Conservation (phyloP, 1,140 invertebrate genomes). For the Gerris buenoi region DNA sequence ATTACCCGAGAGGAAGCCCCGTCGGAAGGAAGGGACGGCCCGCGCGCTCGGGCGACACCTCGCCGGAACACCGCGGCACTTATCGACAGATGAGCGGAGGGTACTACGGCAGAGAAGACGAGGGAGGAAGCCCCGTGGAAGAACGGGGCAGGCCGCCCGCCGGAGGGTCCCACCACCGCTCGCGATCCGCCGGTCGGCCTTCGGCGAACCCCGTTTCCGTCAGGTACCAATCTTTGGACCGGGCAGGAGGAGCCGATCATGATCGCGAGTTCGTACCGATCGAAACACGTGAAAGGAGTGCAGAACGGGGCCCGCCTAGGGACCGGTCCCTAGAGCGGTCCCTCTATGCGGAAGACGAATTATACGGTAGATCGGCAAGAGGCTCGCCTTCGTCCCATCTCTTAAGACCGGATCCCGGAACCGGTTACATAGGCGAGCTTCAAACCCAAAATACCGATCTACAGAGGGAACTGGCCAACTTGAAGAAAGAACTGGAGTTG, state of each 20-base stretch:
- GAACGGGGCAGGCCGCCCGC: conserved; percentile 39
- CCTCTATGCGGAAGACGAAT: conserved; percentile 55
- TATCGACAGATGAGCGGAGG: conserved; percentile 30
- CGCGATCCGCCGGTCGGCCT: conserved; percentile 41
- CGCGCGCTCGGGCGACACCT: conserved; percentile 40
- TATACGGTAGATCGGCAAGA: conserved; percentile 55
- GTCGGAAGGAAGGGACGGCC: conserved; percentile 33
- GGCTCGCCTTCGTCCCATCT: conserved; percentile 52
- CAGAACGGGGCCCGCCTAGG: conserved; percentile 39
- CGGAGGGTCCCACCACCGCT: conserved; percentile 36
- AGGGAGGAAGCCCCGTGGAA: conserved; percentile 44
- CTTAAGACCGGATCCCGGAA: conserved; percentile 27
- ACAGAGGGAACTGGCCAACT: conserved; percentile 85
- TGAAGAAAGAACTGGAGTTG: conserved; percentile 90
- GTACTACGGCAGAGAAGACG: conserved; percentile 56
- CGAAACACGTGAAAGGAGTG: conserved; percentile 45
- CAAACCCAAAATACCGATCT: conserved; percentile 89
- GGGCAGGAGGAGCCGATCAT: conserved; percentile 43
- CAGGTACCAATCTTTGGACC: conserved; percentile 61
- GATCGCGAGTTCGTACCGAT: conserved; percentile 72
- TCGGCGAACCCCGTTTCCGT: conserved; percentile 38
- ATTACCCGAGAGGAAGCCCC: conserved; percentile 46
- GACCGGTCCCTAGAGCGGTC: conserved; percentile 44
- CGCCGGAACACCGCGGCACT: conserved; percentile 36
- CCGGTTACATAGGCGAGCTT: conserved; percentile 72